A percentile compares a stretch with the other conserved stretches of the same genome.
Evolutionary conservation across 2,797 vertebrate genomes (phyloP).

Genomic region (Amblyraja radiata): DNA sequence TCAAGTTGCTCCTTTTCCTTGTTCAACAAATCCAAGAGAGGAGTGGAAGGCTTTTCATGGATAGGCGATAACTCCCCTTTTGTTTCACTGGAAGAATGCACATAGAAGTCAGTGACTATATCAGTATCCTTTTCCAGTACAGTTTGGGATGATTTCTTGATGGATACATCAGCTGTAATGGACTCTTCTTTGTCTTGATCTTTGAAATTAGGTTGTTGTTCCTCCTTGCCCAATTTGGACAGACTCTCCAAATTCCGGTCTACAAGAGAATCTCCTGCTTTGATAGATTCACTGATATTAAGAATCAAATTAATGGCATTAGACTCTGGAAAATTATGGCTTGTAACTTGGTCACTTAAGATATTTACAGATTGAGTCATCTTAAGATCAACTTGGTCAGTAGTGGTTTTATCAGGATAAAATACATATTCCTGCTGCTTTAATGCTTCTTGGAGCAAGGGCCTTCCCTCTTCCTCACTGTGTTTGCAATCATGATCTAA

Average conservation of each 20-base stretch:
- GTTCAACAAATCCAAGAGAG: conserved; percentile 61
- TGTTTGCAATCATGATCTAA: conserved; percentile 48
- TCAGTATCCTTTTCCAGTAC: conserved; percentile 45
- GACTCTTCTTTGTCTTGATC: neutral
- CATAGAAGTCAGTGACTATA: conserved; percentile 49
- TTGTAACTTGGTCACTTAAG: neutral
- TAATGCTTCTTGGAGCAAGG: conserved; percentile 42
- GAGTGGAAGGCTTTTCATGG: conserved; percentile 52
- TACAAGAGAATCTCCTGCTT: neutral
- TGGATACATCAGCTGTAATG: conserved; percentile 28
- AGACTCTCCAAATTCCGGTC: neutral
- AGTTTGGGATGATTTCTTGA: conserved; percentile 43
- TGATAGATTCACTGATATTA: neutral
- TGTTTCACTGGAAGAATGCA: conserved; percentile 50
- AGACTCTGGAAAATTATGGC: neutral
- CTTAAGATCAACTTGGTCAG: neutral
- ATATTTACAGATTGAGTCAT: neutral
- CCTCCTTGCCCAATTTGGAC: neutral
- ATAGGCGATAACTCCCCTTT: conserved; percentile 40
- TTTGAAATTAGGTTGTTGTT: neutral
- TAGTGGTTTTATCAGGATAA: neutral
- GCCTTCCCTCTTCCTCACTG: conserved; percentile 43
- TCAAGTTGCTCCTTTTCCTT: conserved; percentile 61
- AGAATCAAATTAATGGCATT: neutral
- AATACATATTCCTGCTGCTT: conserved; percentile 37